phyloP scores from a whole-genome alignment of 2,888 invertebrate genomes.

The Caenorhabditis virilis region DNA sequence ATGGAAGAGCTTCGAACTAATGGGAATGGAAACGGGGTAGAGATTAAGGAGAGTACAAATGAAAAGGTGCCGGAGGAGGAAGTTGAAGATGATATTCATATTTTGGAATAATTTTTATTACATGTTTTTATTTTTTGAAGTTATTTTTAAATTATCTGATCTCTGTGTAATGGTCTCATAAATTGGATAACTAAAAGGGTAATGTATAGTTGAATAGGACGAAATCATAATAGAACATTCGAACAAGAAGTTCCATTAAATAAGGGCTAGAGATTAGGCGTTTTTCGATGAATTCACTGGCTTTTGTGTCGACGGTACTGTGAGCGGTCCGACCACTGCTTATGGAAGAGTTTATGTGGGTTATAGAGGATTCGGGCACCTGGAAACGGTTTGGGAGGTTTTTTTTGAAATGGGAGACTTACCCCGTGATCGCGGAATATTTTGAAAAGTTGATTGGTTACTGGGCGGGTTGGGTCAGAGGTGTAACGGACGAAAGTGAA shows the following conservation, averaged over 20 bases:
- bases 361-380: slow-evolving; percentile 19
- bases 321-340: slow-evolving; percentile 38
- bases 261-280: slow-evolving; percentile 40
- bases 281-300: slow-evolving; percentile 23
- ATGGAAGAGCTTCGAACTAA: neutral
- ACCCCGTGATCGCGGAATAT: slow-evolving; percentile 19
- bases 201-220: slow-evolving; percentile 48
- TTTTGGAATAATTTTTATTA: neutral
- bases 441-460: slow-evolving; percentile 14
- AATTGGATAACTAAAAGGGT: slow-evolving; percentile 16
- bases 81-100: neutral
- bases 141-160: neutral
- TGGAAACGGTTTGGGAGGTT: no score
- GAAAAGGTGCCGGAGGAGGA: neutral
- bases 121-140: neutral
- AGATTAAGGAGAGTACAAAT: neutral
- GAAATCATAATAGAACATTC: slow-evolving; percentile 63
- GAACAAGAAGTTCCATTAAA: slow-evolving; percentile 58
- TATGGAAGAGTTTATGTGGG: slow-evolving; percentile 13
- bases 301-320: slow-evolving; percentile 37
- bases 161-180: neutral
- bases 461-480: slow-evolving; percentile 13
- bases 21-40: neutral
- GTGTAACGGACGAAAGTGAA: slow-evolving; percentile 31
- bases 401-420: neutral